Evolutionary conservation across 2,797 vertebrate species (phyloP).

Genomic region (Girardinus metallicus): DNA sequence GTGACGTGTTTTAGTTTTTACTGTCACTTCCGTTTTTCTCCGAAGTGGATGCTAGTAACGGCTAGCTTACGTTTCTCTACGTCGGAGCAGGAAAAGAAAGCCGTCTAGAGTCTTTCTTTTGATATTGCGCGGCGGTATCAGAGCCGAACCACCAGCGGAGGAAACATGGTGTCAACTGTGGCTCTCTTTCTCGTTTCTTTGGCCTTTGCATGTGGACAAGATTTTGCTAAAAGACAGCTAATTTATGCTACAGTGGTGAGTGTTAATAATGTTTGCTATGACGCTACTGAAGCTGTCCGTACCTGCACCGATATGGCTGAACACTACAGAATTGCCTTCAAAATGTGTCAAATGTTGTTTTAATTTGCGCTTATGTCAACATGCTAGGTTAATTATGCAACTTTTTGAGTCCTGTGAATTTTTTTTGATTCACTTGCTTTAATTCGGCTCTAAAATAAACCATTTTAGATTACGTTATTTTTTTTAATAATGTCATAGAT

Average conservation of each 20-base stretch:
- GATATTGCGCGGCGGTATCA: not conserved
- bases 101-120: too few species aligned
- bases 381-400: not conserved
- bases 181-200: constrained; percentile 28
- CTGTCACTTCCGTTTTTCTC: not conserved
- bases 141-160: not conserved
- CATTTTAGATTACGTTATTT: not conserved
- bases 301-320: not conserved
- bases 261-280: not conserved
- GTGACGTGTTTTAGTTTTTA: rapidly evolving
- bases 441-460: constrained; percentile 17
- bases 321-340: not conserved
- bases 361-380: not conserved
- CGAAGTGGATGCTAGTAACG: not conserved
- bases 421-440: rapidly evolving
- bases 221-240: constrained; percentile 32
- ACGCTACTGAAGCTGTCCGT: not conserved
- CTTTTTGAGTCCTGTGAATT: rapidly evolving
- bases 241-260: constrained; percentile 72
- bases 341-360: not conserved
- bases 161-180: constrained; percentile 33
- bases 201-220: constrained; percentile 21
- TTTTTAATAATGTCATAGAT: not conserved
- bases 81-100: not conserved
- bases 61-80: not conserved